phyloP scores from a whole-genome alignment of 2,113 vertebrate species.

The Pelecanus crispus region DNA sequence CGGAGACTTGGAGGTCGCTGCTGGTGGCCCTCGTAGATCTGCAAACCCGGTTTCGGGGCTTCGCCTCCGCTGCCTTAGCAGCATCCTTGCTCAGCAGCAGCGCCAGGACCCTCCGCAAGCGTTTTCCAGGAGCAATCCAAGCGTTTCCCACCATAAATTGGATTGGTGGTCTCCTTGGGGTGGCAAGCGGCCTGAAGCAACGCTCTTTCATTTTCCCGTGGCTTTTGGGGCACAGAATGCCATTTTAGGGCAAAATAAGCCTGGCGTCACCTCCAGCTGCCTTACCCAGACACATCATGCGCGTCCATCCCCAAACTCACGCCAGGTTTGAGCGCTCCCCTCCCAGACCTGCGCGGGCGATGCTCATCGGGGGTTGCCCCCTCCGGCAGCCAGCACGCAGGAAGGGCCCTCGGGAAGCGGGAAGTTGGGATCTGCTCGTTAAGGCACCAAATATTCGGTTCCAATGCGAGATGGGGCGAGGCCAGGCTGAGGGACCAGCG shows the following conservation, averaged over 20 bases:
- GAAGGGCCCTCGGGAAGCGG: fast-evolving
- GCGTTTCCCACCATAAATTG: neutral
- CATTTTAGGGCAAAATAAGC: too few relatives aligned
- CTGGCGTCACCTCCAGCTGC: too few relatives aligned
- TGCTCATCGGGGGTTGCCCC: too few relatives aligned
- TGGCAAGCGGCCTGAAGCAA: fast-evolving
- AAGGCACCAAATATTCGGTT: too few relatives aligned
- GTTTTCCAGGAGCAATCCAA: neutral
- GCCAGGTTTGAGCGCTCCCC: too few relatives aligned
- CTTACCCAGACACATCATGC: too few relatives aligned
- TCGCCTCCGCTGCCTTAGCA: neutral
- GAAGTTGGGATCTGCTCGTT: neutral
- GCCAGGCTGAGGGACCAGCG: neutral
- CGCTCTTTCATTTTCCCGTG: fast-evolving
- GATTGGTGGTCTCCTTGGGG: neutral
- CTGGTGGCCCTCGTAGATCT: too few relatives aligned
- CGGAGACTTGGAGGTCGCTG: neutral
- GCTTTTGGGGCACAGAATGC: too few relatives aligned
- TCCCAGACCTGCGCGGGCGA: too few relatives aligned
- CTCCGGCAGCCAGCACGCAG: fast-evolving
- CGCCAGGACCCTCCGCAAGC: fast-evolving
- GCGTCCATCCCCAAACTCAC: too few relatives aligned
- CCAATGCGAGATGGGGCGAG: fast-evolving
- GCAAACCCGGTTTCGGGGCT: neutral
- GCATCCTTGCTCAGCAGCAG: neutral